Conservation (phyloP, 30 jellyfish, hydroid and myxozoan species). For the Hydra vulgaris region DNA sequence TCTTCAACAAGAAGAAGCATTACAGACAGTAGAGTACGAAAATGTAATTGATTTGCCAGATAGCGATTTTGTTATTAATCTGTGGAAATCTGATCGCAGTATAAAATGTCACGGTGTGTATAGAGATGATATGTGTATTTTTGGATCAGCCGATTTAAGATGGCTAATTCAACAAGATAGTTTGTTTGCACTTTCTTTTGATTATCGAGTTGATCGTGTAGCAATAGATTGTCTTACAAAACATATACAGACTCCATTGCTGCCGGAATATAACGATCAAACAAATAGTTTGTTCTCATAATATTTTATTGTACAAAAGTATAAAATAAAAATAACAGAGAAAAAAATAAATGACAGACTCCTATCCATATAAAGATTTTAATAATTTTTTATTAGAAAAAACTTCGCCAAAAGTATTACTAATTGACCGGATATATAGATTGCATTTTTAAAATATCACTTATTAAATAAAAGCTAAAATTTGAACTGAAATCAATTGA, state of each 20-base stretch:
- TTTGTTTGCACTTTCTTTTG: conserved; percentile 81
- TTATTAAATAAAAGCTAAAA: too few species aligned
- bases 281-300: background rate
- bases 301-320: too few species aligned
- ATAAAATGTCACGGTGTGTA: conserved; percentile 65
- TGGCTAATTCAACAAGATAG: conserved; percentile 83
- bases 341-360: too few species aligned
- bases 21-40: conserved; percentile 8
- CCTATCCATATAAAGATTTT: too few species aligned
- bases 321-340: too few species aligned
- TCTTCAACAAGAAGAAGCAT: background rate
- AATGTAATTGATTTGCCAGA: conserved; percentile 7
- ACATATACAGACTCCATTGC: conserved; percentile 54
- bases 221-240: conserved; percentile 58
- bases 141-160: conserved; percentile 56
- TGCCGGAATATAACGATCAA: conserved; percentile 27
- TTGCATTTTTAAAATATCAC: too few species aligned
- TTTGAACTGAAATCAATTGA: too few species aligned
- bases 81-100: conserved; percentile 49
- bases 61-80: conserved; percentile 29
- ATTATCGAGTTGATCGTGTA: conserved; percentile 62
- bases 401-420: too few species aligned
- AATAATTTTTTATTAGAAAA: too few species aligned
- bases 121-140: conserved; percentile 47
- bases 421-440: too few species aligned